Evolutionary conservation across 2,113 vertebrate species (phyloP).

Genomic region (Micronisus gabar): DNA sequence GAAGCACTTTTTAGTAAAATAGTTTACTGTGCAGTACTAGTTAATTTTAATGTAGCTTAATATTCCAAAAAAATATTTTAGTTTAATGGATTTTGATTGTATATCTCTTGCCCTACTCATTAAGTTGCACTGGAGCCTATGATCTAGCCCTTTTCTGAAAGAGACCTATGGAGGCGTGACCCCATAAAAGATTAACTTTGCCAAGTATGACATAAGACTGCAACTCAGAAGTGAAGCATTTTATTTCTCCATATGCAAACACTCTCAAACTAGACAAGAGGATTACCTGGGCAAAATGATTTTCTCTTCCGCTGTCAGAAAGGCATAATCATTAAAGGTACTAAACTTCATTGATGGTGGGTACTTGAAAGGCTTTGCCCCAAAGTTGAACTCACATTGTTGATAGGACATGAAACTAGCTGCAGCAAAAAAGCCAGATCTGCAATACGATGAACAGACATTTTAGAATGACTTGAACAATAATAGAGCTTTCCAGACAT

Average conservation of each 20-base stretch:
- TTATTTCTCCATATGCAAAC: not conserved
- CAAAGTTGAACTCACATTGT: conserved; percentile 99
- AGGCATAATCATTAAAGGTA: conserved; percentile 98
- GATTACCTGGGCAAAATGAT: conserved; percentile 95
- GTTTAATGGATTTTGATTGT: not conserved
- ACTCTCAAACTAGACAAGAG: not conserved
- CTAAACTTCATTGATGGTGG: conserved; percentile 92
- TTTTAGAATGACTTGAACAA: not conserved
- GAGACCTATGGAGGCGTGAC: not conserved
- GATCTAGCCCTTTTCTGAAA: not conserved
- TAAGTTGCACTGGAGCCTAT: not conserved
- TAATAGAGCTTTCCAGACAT: not conserved
- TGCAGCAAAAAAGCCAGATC: conserved; percentile 97
- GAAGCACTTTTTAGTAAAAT: not conserved
- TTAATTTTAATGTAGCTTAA: not conserved
- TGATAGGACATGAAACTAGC: conserved; percentile 99
- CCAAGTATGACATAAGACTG: not conserved
- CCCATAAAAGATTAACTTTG: not conserved
- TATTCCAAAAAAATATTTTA: not conserved
- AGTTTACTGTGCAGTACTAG: not conserved
- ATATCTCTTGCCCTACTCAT: not conserved
- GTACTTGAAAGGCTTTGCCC: conserved; percentile 95
- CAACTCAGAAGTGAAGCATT: not conserved
- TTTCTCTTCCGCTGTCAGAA: conserved; percentile 91
- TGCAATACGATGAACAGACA: conserved; percentile 48